Conservation (phyloP, 2,113 vertebrate species). For the Tenebrosternarchus preto region DNA sequence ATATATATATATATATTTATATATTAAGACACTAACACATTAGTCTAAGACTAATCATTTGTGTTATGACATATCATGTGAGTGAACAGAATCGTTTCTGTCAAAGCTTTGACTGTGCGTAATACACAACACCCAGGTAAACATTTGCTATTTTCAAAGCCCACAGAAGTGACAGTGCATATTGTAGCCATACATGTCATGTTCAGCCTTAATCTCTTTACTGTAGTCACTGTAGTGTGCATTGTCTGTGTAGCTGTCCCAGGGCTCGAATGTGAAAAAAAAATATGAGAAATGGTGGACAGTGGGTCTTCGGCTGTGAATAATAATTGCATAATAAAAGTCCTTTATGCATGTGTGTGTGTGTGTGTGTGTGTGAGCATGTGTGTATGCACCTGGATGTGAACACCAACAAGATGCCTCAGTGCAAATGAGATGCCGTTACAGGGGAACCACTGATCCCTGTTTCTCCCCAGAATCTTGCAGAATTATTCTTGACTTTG, state of each 20-base stretch:
- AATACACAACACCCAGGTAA: background rate
- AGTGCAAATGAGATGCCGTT: conserved; percentile 2
- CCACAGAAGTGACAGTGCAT: background rate
- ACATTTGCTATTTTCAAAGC: background rate
- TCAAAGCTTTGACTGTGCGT: background rate
- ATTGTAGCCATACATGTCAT: background rate
- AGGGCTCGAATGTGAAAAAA: conserved; percentile 47
- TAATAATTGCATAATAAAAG: conserved; percentile 33
- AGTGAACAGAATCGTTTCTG: background rate
- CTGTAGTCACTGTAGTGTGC: conserved; percentile 22
- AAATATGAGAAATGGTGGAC: conserved; percentile 40
- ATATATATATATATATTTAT: too few relatives aligned
- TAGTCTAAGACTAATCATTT: too few relatives aligned
- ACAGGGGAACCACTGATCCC: background rate
- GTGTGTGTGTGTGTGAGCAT: conserved; percentile 11
- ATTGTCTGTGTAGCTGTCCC: conserved; percentile 34
- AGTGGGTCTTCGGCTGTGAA: conserved; percentile 27
- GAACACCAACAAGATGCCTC: background rate
- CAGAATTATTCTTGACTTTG: conserved; percentile 24
- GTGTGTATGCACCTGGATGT: conserved; percentile 25
- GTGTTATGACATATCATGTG: background rate
- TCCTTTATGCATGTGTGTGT: conserved; percentile 1
- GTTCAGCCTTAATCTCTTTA: background rate
- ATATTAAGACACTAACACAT: too few relatives aligned
- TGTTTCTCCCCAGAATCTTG: conserved; percentile 24